Conservation (phyloP, 1,140 invertebrate species). For the Pseudomyrmex concolor region DNA sequence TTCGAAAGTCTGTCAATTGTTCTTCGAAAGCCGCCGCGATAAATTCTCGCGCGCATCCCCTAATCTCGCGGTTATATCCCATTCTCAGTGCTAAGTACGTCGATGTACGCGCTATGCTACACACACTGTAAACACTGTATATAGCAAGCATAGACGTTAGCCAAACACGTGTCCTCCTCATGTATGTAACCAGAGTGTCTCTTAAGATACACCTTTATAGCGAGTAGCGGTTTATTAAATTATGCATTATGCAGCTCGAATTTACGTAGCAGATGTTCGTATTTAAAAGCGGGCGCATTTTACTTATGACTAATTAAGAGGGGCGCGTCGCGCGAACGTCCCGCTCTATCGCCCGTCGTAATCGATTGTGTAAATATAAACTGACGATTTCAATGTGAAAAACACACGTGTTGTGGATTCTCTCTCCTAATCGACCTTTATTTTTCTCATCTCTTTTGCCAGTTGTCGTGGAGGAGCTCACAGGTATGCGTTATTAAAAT, state of each 20-base stretch:
- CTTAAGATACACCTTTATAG: conserved; percentile 51
- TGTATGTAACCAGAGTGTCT: conserved; percentile 68
- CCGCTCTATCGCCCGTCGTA: conserved; percentile 24
- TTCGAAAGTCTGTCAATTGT: conserved; percentile 3
- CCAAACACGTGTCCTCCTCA: conserved; percentile 57
- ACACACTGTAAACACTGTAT: conserved; percentile 71
- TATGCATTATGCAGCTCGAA: conserved; percentile 62
- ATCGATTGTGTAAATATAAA: conserved; percentile 83
- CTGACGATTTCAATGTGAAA: conserved; percentile 83
- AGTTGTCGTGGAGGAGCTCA: conserved; percentile 87
- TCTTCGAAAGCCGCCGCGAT: neutral
- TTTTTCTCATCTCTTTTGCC: conserved; percentile 78
- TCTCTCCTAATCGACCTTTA: conserved; percentile 71
- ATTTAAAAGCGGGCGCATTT: conserved; percentile 57
- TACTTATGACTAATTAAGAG: conserved; percentile 60
- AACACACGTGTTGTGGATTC: conserved; percentile 78
- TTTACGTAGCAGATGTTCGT: conserved; percentile 59
- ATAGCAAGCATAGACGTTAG: conserved; percentile 61
- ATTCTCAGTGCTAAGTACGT: conserved; percentile 55
- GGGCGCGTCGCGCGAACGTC: conserved; percentile 24
- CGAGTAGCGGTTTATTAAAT: conserved; percentile 34
- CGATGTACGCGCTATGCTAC: conserved; percentile 51
- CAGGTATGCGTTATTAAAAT: conserved; percentile 83
- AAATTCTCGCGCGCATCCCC: conserved; percentile 1
- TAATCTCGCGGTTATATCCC: conserved; percentile 47